These are phyloP conservation scores for Mionectes olivaceus DNA, from an alignment of 2,797 vertebrate genomes.

Conservation along the genomic window DNA sequence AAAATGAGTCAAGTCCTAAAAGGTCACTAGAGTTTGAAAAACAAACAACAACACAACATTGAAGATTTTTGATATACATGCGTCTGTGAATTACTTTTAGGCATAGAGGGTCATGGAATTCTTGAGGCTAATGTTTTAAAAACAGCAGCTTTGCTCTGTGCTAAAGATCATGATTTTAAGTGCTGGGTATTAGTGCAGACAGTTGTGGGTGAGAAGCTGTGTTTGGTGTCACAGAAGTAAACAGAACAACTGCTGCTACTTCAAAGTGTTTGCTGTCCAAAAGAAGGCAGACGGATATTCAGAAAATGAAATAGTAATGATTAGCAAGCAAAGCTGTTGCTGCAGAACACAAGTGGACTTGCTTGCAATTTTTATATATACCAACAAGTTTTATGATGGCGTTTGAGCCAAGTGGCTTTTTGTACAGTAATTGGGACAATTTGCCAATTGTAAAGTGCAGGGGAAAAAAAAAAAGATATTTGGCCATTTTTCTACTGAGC, in stretches of 20 bases:
- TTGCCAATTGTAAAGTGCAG: not conserved
- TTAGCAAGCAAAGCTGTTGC: not conserved
- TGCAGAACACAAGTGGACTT: not conserved
- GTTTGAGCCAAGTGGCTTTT: not conserved
- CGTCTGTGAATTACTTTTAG: not conserved
- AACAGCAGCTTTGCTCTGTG: not conserved
- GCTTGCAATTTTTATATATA: not conserved
- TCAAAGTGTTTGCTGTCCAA: not conserved
- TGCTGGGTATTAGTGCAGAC: not conserved
- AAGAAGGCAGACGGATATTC: not conserved
- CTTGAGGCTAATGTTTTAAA: not conserved
- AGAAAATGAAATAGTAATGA: not conserved
- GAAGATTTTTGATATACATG: not conserved
- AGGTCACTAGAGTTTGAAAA: not conserved
- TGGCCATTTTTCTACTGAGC: not conserved
- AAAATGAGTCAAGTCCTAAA: not conserved
- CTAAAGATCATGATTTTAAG: not conserved
- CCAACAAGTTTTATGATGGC: not conserved
- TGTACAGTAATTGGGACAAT: not conserved
- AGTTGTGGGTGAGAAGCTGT: not conserved
- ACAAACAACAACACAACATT: not conserved
- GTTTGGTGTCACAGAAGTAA: not conserved
- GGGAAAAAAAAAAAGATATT: not conserved
- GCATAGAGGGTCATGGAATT: not conserved
- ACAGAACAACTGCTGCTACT: not conserved